These are phyloP conservation scores for Lampris incognitus DNA, from an alignment of 2,113 vertebrate genomes.

Conservation along the genomic window DNA sequence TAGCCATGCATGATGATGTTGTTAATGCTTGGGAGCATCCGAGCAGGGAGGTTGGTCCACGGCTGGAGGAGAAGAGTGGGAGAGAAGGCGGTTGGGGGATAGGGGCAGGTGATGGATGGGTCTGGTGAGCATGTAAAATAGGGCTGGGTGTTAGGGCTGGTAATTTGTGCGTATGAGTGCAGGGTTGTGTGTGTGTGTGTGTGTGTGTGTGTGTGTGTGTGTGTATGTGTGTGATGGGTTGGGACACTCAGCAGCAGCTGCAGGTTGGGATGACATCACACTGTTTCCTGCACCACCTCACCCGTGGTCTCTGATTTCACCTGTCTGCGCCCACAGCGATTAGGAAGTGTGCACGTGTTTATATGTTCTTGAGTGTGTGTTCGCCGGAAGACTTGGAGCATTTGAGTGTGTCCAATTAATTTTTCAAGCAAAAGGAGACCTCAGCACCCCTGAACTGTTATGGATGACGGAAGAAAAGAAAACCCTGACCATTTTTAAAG, in stretches of 20 bases:
- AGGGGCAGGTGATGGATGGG: slow-evolving; percentile 72
- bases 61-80: slow-evolving; percentile 30
- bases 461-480: too few species aligned
- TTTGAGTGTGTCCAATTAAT: background rate
- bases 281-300: slow-evolving; percentile 22
- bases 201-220: slow-evolving; percentile 51
- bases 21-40: slow-evolving; percentile 36
- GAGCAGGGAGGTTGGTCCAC: slow-evolving; percentile 20
- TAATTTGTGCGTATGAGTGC: background rate
- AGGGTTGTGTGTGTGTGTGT: background rate
- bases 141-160: background rate
- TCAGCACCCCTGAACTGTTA: too few species aligned
- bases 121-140: slow-evolving; percentile 62
- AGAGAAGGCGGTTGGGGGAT: slow-evolving; percentile 28
- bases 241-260: slow-evolving; percentile 65
- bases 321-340: background rate
- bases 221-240: slow-evolving; percentile 68
- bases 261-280: slow-evolving; percentile 25
- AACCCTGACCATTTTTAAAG: too few species aligned
- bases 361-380: background rate
- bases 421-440: background rate
- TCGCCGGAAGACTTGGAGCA: background rate
- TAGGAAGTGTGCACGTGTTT: background rate
- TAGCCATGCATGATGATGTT: slow-evolving; percentile 16
- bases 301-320: slow-evolving; percentile 16